A percentile compares a stretch with the other conserved stretches of the same genome.
Conservation (phyloP, 2,888 invertebrate species). For the Bombyx huttoni region DNA sequence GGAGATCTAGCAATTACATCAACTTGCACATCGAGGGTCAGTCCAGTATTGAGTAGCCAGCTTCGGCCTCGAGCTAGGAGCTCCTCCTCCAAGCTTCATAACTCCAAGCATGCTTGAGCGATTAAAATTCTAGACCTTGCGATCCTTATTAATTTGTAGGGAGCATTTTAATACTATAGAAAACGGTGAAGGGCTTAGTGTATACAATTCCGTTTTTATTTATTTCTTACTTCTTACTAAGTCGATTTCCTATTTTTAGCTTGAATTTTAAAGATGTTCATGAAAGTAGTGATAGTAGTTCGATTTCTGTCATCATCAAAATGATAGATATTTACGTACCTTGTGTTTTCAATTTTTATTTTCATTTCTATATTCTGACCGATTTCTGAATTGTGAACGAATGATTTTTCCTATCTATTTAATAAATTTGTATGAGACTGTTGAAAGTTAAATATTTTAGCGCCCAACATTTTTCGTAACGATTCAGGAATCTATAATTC, state of each 20-base stretch:
- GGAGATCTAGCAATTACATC: constrained; percentile 76
- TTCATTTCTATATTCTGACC: no score
- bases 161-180: constrained; percentile 8
- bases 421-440: no score
- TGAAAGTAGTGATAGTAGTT: background rate
- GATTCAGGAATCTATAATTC: no score
- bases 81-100: constrained; percentile 8
- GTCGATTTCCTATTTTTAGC: constrained; percentile 1
- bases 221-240: background rate
- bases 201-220: background rate
- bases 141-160: constrained; percentile 7
- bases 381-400: no score
- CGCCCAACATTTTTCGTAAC: no score
- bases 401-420: no score
- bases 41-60: constrained; percentile 39
- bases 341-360: no score
- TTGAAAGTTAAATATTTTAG: no score
- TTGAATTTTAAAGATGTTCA: constrained; percentile 7
- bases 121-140: constrained; percentile 10
- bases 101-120: constrained; percentile 29
- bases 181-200: background rate
- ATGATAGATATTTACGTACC: no score
- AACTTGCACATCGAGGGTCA: constrained; percentile 83
- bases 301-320: no score
- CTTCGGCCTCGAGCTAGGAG: constrained; percentile 1